These are phyloP conservation scores for Littorina saxatilis DNA, from an alignment of 1,140 invertebrate species.

Conservation along the genomic window DNA sequence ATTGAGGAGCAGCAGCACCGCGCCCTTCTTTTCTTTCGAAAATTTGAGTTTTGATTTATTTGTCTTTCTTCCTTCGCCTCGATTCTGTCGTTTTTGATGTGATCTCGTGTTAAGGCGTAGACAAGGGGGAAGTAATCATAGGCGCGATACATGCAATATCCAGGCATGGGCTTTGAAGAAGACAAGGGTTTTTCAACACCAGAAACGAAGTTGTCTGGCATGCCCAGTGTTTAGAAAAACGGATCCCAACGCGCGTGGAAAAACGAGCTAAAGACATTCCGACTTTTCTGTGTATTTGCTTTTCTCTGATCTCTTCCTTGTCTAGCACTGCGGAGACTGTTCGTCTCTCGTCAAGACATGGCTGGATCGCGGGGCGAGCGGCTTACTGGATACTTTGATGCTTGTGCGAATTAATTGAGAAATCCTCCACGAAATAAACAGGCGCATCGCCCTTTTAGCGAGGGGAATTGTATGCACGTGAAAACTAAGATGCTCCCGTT, in stretches of 20 bases:
- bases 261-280: neutral
- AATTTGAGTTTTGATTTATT: no score
- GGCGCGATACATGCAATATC: neutral
- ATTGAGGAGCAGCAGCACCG: no score
- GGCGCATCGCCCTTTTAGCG: neutral
- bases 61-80: no score
- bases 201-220: neutral
- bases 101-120: no score
- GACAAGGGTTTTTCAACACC: conserved; percentile 1
- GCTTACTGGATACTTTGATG: conserved; percentile 8
- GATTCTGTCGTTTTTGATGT: no score
- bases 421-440: neutral
- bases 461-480: no score
- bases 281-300: conserved; percentile 8
- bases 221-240: neutral
- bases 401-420: neutral
- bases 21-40: no score
- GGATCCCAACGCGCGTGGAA: neutral
- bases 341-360: neutral
- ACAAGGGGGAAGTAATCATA: neutral
- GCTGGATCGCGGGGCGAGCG: neutral
- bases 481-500: neutral
- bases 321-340: neutral
- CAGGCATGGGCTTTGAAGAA: neutral
- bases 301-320: conserved; percentile 7